Conservation (phyloP, 2,888 invertebrate species). For the Cheilosia grossa region DNA sequence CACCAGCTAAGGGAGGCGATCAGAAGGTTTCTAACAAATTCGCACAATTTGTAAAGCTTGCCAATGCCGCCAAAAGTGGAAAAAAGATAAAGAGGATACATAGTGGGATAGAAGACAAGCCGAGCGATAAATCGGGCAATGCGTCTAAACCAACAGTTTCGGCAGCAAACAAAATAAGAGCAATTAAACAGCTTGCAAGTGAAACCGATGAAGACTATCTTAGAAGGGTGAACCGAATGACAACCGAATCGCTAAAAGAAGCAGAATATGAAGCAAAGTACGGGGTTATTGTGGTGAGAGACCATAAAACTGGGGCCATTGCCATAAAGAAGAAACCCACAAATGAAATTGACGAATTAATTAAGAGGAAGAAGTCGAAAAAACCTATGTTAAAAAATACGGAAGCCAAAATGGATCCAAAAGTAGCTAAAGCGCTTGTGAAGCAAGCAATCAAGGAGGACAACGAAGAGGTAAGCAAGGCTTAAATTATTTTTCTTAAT, state of each 20-base stretch:
- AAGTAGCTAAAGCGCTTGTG: slow-evolving; percentile 79
- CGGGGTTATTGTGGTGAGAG: slow-evolving; percentile 85
- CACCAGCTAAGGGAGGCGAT: slow-evolving; percentile 88
- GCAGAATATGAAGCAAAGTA: slow-evolving; percentile 86
- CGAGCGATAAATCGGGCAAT: slow-evolving; percentile 72
- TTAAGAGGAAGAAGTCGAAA: slow-evolving; percentile 80
- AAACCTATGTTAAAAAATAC: slow-evolving; percentile 46
- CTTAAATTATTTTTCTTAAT: background rate
- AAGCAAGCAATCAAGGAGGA: slow-evolving; percentile 81
- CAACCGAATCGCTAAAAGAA: slow-evolving; percentile 86
- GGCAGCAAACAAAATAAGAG: slow-evolving; percentile 83
- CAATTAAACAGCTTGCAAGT: slow-evolving; percentile 85
- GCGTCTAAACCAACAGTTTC: slow-evolving; percentile 12
- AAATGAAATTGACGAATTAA: slow-evolving; percentile 84
- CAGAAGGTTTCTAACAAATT: slow-evolving; percentile 90
- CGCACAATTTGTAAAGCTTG: slow-evolving; percentile 86
- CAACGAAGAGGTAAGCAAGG: slow-evolving; percentile 77
- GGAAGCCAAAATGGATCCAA: slow-evolving; percentile 77
- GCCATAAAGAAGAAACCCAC: slow-evolving; percentile 84
- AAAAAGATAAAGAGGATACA: slow-evolving; percentile 79
- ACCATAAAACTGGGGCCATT: slow-evolving; percentile 84
- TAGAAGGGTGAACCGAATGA: slow-evolving; percentile 87
- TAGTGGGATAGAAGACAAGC: slow-evolving; percentile 80
- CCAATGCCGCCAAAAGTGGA: slow-evolving; percentile 83
- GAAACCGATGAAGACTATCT: slow-evolving; percentile 87